Percentiles rank a stretch among this genome's conserved stretches.
These are phyloP conservation scores for Xestia c-nigrum DNA, from an alignment of 2,888 invertebrate genomes.

Conservation along the genomic window DNA sequence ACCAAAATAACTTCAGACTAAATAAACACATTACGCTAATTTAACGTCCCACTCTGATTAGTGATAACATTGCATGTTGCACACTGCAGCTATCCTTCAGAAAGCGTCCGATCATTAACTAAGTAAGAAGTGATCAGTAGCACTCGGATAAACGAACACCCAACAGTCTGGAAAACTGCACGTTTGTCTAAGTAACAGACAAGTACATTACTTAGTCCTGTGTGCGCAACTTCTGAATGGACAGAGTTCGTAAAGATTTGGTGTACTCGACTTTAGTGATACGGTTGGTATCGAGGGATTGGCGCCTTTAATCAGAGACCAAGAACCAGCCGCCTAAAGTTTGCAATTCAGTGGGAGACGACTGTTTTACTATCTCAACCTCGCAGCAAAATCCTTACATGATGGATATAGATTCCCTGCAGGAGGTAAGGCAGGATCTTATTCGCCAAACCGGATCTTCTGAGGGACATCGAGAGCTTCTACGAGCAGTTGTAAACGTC, in stretches of 20 bases:
- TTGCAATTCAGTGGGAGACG: not conserved
- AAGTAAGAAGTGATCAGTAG: slow-evolving; percentile 13
- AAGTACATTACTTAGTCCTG: slow-evolving; percentile 5
- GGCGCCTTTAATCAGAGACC: not conserved
- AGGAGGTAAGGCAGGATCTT: not conserved
- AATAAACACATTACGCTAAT: not conserved
- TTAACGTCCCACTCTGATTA: not conserved
- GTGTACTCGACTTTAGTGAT: not conserved
- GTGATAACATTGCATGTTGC: slow-evolving; percentile 22
- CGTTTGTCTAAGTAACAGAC: slow-evolving; percentile 24
- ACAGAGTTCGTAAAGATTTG: not conserved
- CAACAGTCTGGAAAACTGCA: slow-evolving; percentile 14
- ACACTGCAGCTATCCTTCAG: slow-evolving; percentile 14
- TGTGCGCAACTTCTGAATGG: not conserved
- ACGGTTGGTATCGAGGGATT: not conserved
- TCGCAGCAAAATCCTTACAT: not conserved
- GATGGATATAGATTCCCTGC: slow-evolving; percentile 48
- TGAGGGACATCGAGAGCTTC: too few relatives aligned
- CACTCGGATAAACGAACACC: slow-evolving; percentile 8
- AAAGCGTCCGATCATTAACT: slow-evolving; percentile 6
- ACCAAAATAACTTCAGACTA: not conserved
- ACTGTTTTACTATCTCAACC: not conserved
- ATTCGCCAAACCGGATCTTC: too few relatives aligned
- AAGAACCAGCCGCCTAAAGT: not conserved
- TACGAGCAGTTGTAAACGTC: too few relatives aligned